Evolutionary conservation across 2,888 invertebrate genomes (phyloP).

Genomic region (Melipona bicolor): DNA sequence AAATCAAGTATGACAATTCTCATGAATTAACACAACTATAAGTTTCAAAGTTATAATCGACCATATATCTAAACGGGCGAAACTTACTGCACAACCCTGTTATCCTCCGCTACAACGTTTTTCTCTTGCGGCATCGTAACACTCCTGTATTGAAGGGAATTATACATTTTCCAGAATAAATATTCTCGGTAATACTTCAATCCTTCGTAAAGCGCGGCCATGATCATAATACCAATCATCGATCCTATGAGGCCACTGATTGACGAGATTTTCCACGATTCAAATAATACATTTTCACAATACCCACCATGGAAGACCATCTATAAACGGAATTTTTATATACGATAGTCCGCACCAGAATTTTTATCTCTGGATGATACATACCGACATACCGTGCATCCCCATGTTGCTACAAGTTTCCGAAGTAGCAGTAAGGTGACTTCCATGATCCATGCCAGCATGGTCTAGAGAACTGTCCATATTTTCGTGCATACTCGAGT

Average conservation of each 20-base stretch:
- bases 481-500: constrained; percentile 40
- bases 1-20: constrained; percentile 55
- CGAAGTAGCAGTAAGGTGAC: constrained; percentile 46
- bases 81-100: constrained; percentile 92
- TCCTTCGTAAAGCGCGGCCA: constrained; percentile 98
- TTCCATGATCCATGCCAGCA: constrained; percentile 6
- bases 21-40: background rate
- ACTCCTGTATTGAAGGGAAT: constrained; percentile 93
- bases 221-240: constrained; percentile 95
- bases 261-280: constrained; percentile 91
- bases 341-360: background rate
- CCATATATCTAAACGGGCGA: background rate
- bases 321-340: constrained; percentile 65
- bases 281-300: constrained; percentile 91
- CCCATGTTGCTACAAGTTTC: constrained; percentile 46
- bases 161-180: constrained; percentile 94
- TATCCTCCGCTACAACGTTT: constrained; percentile 87
- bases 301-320: constrained; percentile 93
- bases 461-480: constrained; percentile 60
- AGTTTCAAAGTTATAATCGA: background rate
- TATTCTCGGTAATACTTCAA: constrained; percentile 92
- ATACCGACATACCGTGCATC: constrained; percentile 81
- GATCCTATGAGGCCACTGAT: constrained; percentile 93
- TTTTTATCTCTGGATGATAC: constrained; percentile 56
- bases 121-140: constrained; percentile 91